Percentiles rank a stretch among this genome's conserved stretches.
phyloP scores from a whole-genome alignment of 2,113 vertebrate species.

The Macrotus californicus region DNA sequence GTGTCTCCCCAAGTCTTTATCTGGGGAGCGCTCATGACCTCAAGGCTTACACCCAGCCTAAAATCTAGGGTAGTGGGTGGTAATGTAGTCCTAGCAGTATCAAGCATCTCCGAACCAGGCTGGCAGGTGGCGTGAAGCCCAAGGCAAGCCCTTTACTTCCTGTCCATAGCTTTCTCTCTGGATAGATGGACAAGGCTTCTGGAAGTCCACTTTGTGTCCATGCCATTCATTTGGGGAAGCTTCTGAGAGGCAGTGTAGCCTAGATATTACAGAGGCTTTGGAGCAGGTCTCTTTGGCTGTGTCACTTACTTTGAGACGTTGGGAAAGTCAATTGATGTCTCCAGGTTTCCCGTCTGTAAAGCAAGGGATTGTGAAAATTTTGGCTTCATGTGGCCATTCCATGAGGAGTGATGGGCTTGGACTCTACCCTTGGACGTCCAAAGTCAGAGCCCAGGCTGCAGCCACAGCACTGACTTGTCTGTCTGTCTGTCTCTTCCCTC shows the following conservation, averaged over 20 bases:
- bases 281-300: neutral
- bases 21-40: slow-evolving; percentile 9
- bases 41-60: slow-evolving; percentile 25
- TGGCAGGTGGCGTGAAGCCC: neutral
- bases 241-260: neutral
- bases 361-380: neutral
- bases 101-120: slow-evolving; percentile 9
- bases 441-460: neutral
- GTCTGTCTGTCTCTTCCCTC: neutral
- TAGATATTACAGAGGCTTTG: neutral
- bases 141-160: neutral
- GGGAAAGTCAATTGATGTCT: neutral
- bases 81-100: neutral
- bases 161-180: neutral
- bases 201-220: neutral
- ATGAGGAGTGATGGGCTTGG: neutral
- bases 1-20: slow-evolving; percentile 49
- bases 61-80: slow-evolving; percentile 11
- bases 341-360: neutral
- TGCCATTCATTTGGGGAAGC: neutral
- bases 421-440: neutral
- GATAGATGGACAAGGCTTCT: neutral
- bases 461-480: slow-evolving; percentile 5
- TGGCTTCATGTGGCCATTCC: neutral
- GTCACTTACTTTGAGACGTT: neutral